Evolutionary conservation across 1,140 invertebrate species (phyloP).

Genomic region (Bursaphelenchus mucronatus): DNA sequence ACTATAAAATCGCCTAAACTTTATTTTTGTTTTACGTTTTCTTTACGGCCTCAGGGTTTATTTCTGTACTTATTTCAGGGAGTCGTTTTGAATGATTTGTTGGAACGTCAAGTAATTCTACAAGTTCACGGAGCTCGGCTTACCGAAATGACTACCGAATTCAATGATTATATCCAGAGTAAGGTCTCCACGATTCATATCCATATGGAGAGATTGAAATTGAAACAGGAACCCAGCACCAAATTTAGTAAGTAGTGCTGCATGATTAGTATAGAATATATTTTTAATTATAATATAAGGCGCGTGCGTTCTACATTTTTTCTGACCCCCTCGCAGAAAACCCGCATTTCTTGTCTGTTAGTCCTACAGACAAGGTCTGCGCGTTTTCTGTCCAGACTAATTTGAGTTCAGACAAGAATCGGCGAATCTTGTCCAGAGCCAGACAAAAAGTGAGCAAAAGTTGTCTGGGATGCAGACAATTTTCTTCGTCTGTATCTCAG

Average conservation of each 20-base stretch:
- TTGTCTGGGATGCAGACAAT: no score
- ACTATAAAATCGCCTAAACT: no score
- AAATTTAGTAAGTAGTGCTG: not conserved
- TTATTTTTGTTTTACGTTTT: not conserved
- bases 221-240: conserved; percentile 9
- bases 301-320: no score
- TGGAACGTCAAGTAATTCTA: conserved; percentile 12
- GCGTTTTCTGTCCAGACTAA: no score
- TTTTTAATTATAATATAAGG: not conserved
- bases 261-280: not conserved
- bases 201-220: conserved; percentile 8
- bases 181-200: conserved; percentile 2
- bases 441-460: no score
- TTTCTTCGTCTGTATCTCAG: no score
- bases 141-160: not conserved
- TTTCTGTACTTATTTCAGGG: conserved; percentile 6
- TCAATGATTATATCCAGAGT: not conserved
- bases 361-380: no score
- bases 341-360: no score
- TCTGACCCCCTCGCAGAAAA: no score
- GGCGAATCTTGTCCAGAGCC: no score
- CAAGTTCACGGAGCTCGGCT: conserved; percentile 4
- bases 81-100: conserved; percentile 13
- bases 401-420: no score
- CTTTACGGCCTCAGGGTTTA: conserved; percentile 1